Conservation (phyloP, 2,888 invertebrate genomes). For the Cremastinae sp. region DNA sequence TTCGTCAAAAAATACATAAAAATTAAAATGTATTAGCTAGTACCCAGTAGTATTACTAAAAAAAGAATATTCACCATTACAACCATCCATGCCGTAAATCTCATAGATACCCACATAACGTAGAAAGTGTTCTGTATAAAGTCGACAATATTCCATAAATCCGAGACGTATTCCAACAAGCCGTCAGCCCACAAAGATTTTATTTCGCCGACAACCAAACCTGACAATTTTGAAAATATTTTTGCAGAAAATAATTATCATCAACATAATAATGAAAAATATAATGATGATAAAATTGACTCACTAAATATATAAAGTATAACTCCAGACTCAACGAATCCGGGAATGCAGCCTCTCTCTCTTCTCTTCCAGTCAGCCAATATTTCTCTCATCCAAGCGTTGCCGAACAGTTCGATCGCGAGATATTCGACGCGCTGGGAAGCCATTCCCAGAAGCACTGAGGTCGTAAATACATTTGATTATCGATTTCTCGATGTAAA, state of each 20-base stretch:
- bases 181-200: conserved; percentile 95
- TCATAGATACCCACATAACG: conserved; percentile 93
- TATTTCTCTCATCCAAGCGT: conserved; percentile 88
- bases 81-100: conserved; percentile 93
- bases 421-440: conserved; percentile 95
- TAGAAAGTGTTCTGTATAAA: conserved; percentile 98
- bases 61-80: conserved; percentile 88
- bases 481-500: too few relatives aligned
- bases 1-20: too few relatives aligned
- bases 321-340: conserved; percentile 90
- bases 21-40: too few relatives aligned
- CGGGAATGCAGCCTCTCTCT: conserved; percentile 89
- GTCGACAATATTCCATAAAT: conserved; percentile 99
- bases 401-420: conserved; percentile 89
- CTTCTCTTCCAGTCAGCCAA: conserved; percentile 89
- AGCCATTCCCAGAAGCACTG: conserved; percentile 95
- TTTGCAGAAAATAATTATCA: too few relatives aligned
- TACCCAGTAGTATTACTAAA: too few relatives aligned
- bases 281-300: conserved; percentile 63
- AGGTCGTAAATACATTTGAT: conserved; percentile 3
- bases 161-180: conserved; percentile 93
- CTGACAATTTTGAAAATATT: conserved; percentile 83
- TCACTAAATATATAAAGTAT: conserved; percentile 94
- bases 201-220: conserved; percentile 96
- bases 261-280: not conserved